Percentiles rank a stretch among this genome's conserved stretches.
Conservation (phyloP, 2,113 vertebrate species). For the Turnix velox region DNA sequence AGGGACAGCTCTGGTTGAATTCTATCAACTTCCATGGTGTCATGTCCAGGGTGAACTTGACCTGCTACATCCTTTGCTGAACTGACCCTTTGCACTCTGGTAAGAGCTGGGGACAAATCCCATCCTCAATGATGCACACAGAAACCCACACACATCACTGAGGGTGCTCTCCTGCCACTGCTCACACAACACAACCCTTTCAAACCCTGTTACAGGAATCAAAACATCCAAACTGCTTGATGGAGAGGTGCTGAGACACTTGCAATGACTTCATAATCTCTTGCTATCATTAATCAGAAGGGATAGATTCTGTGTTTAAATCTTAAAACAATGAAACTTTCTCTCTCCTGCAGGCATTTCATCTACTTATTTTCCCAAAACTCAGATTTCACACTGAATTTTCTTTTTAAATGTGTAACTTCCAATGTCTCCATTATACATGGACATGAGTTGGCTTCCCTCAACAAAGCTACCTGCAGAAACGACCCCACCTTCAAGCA, state of each 20-base stretch:
- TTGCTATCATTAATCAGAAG: neutral
- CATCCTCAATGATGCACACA: neutral
- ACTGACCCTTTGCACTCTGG: neutral
- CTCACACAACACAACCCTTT: neutral
- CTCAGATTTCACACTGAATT: neutral
- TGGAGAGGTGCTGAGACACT: neutral
- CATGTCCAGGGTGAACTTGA: neutral
- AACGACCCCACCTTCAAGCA: conserved; percentile 51
- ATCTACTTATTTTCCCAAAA: neutral
- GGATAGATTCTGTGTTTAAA: neutral
- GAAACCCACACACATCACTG: neutral
- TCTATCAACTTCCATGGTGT: neutral
- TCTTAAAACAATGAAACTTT: neutral
- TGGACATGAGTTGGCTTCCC: neutral
- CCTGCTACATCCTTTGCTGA: neutral
- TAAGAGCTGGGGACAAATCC: neutral
- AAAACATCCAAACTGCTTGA: conserved; percentile 7
- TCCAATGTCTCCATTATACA: neutral
- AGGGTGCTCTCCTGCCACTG: neutral
- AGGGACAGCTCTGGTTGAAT: neutral
- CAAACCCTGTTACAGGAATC: conserved; percentile 45
- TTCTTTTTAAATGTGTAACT: neutral
- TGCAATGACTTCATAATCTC: neutral
- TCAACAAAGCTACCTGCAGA: neutral
- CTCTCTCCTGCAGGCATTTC: neutral